Conservation (phyloP, 1,140 invertebrate genomes). For the Formica exsecta region DNA sequence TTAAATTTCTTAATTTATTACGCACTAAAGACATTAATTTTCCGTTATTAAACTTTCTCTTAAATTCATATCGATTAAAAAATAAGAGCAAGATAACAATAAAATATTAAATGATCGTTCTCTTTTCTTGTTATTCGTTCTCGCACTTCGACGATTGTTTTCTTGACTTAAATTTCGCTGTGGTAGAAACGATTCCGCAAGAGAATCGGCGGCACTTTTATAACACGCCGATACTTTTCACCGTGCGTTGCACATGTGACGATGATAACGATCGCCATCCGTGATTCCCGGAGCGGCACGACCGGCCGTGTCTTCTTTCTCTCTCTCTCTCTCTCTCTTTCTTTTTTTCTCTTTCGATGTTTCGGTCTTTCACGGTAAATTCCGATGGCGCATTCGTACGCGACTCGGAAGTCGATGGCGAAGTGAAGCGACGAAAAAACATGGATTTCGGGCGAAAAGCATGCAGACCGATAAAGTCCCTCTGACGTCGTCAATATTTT, state of each 20-base stretch:
- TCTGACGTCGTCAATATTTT: conserved; percentile 57
- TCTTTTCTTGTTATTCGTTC: background rate
- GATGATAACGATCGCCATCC: conserved; percentile 57
- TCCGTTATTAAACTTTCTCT: background rate
- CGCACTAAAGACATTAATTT: background rate
- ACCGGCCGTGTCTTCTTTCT: conserved; percentile 17
- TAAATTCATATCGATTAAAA: background rate
- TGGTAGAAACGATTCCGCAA: conserved; percentile 29
- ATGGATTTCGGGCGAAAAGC: conserved; percentile 40
- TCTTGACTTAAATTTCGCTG: background rate
- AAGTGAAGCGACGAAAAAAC: background rate
- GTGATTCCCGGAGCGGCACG: conserved; percentile 53
- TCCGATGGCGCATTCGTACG: conserved; percentile 36
- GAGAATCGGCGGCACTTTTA: conserved; percentile 53
- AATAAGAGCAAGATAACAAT: background rate
- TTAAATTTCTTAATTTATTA: background rate
- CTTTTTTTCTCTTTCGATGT: conserved; percentile 4
- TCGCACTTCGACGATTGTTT: background rate
- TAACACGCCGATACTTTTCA: conserved; percentile 50
- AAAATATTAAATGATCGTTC: background rate
- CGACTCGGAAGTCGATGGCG: conserved; percentile 25
- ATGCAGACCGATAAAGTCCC: conserved; percentile 28
- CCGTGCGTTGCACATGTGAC: conserved; percentile 53
- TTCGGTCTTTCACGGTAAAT: conserved; percentile 56
- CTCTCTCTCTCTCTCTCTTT: conserved; percentile 3